Percentiles rank a stretch among this genome's conserved stretches.
phyloP scores from a whole-genome alignment of 1,140 invertebrate species.

The Lordiphosa mommai region DNA sequence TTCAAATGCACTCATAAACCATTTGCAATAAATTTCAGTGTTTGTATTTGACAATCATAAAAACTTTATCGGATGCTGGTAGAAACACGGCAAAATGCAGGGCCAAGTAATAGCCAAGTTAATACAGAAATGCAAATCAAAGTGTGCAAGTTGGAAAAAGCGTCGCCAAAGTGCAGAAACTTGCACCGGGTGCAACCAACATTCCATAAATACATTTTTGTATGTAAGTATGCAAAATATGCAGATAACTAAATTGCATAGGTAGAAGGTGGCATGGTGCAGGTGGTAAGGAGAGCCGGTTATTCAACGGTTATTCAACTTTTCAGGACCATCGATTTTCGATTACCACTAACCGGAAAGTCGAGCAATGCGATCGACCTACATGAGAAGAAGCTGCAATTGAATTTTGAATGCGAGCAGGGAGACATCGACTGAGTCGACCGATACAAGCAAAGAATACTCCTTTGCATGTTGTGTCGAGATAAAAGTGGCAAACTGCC shows the following conservation, averaged over 20 bases:
- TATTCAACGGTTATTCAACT: constrained; percentile 28
- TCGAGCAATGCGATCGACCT: constrained; percentile 7
- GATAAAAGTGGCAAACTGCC: constrained; percentile 35
- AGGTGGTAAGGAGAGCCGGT: constrained; percentile 12
- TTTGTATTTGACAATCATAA: constrained; percentile 6
- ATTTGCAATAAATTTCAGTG: constrained; percentile 12
- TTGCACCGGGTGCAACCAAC: constrained; percentile 20
- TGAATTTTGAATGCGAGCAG: constrained; percentile 20
- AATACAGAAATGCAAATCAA: constrained; percentile 34
- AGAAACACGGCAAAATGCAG: neutral
- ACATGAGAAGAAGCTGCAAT: constrained; percentile 22
- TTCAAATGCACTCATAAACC: constrained; percentile 17
- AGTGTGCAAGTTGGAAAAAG: constrained; percentile 22
- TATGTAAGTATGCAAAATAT: constrained; percentile 24
- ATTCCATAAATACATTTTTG: neutral
- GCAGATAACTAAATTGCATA: constrained; percentile 33
- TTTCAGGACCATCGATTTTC: constrained; percentile 54
- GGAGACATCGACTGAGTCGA: neutral
- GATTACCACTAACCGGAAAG: constrained; percentile 31
- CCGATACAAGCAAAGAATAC: neutral
- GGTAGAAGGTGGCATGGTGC: neutral
- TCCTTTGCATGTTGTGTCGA: constrained; percentile 32
- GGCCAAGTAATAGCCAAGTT: neutral
- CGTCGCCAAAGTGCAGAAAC: constrained; percentile 11
- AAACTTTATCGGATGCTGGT: constrained; percentile 2